phyloP scores from a whole-genome alignment of 2,113 vertebrate genomes.

The Leucopsar rothschildi region DNA sequence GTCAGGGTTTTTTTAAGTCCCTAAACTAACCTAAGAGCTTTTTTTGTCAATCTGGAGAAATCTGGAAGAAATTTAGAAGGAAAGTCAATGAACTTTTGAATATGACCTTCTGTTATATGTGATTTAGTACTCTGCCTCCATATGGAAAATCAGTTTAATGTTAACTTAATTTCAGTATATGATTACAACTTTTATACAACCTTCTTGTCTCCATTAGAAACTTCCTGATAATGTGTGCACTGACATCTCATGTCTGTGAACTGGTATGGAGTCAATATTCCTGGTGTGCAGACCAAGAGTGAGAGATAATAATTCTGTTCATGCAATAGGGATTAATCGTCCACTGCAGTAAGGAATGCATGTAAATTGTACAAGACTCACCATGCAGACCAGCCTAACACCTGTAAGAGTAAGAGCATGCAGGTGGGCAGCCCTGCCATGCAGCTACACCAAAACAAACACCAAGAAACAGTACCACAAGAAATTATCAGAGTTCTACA shows the following conservation, averaged over 20 bases:
- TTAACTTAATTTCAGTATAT: neutral
- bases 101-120: neutral
- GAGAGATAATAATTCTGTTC: neutral
- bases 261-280: neutral
- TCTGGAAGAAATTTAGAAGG: neutral
- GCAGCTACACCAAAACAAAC: neutral
- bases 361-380: neutral
- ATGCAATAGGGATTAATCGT: neutral
- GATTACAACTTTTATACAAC: neutral
- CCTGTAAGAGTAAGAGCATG: neutral
- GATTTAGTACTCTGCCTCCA: neutral
- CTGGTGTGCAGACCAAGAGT: neutral
- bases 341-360: neutral
- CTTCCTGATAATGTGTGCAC: neutral
- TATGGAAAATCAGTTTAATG: neutral
- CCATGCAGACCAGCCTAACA: neutral
- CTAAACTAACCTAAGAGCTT: neutral
- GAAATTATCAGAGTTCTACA: neutral
- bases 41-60: neutral
- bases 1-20: neutral
- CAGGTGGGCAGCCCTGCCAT: neutral
- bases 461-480: neutral
- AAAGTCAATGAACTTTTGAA: neutral
- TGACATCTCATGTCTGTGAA: neutral
- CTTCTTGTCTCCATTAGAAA: neutral